Evolutionary conservation across 2,888 invertebrate species (phyloP).

Genomic region (Oasisia sp.): DNA sequence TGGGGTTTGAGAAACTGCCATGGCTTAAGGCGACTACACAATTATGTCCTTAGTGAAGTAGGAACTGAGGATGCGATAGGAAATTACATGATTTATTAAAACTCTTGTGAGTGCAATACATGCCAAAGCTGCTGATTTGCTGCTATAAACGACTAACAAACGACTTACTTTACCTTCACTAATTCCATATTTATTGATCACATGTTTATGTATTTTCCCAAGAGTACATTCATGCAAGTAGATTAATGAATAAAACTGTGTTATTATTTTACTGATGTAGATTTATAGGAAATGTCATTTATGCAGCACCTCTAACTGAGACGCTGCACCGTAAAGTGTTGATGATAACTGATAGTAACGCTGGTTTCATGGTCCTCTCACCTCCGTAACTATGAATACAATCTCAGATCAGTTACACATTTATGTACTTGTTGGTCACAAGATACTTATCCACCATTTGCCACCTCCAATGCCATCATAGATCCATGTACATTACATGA

Average conservation of each 20-base stretch:
- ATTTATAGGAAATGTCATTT: not conserved
- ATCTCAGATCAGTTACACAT: not conserved
- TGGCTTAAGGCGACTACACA: not conserved
- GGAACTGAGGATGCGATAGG: not conserved
- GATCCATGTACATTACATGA: not conserved
- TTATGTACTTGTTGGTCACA: not conserved
- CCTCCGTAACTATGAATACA: not conserved
- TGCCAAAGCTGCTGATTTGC: not conserved
- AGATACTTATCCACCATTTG: not conserved
- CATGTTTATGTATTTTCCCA: not conserved
- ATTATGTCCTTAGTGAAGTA: not conserved
- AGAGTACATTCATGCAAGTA: not conserved
- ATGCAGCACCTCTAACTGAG: not conserved
- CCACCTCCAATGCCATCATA: not conserved
- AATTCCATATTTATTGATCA: not conserved
- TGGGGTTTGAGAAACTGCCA: too few species aligned
- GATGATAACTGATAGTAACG: not conserved
- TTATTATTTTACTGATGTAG: not conserved
- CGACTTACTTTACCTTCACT: not conserved
- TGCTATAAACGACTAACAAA: not conserved
- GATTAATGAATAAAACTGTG: not conserved
- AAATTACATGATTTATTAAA: not conserved
- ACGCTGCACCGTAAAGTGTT: not conserved
- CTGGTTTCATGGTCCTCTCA: not conserved
- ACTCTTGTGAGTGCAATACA: not conserved